A percentile compares a stretch with the other conserved stretches of the same genome.
These are phyloP conservation scores for Gymnothorax javanicus DNA, from an alignment of 2,797 vertebrate species.

Conservation along the genomic window DNA sequence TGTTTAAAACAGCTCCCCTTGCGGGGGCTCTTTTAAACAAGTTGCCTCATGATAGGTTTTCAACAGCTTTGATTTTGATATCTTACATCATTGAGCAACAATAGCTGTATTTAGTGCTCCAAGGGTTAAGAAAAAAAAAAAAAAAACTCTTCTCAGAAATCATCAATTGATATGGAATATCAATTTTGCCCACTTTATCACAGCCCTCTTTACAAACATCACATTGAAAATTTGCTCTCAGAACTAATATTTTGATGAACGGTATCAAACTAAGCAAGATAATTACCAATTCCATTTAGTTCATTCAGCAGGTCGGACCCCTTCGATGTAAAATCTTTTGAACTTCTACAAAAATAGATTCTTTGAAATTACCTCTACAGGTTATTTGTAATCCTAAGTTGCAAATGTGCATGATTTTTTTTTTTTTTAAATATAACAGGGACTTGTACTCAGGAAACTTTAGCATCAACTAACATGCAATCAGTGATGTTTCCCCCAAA, in stretches of 20 bases:
- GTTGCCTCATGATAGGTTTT: too few relatives aligned
- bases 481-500: background rate
- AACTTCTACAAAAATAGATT: background rate
- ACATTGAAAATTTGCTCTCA: background rate
- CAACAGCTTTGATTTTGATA: too few relatives aligned
- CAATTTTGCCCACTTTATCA: background rate
- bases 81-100: too few relatives aligned
- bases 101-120: too few relatives aligned
- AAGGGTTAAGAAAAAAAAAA: background rate
- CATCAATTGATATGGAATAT: background rate
- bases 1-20: too few relatives aligned
- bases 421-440: background rate
- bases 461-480: background rate
- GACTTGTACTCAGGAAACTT: background rate
- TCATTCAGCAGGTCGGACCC: background rate
- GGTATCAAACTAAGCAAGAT: background rate
- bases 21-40: too few relatives aligned
- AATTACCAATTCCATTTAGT: background rate
- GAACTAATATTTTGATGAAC: background rate
- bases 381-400: too few relatives aligned
- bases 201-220: background rate
- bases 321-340: background rate
- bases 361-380: background rate
- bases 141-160: background rate
- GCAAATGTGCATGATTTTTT: too few relatives aligned